Percentiles rank a stretch among this genome's conserved stretches.
Conservation (phyloP, 2,113 vertebrate species). For the Mellivora capensis region DNA sequence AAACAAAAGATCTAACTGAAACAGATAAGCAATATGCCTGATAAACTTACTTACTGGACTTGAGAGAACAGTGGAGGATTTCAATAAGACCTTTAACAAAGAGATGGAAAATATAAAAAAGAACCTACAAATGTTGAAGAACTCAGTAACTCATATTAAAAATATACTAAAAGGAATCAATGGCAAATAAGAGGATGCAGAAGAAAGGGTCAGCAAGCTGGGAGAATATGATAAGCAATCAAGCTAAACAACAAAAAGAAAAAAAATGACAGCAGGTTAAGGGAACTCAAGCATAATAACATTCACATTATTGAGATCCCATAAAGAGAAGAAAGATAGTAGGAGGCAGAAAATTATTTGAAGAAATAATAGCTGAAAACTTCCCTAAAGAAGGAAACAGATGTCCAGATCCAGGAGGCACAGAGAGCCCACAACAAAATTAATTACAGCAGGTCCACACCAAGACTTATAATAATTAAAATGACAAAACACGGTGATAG, state of each 20-base stretch:
- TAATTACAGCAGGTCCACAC: neutral
- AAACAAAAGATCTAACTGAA: neutral
- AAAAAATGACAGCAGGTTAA: neutral
- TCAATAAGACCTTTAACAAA: neutral
- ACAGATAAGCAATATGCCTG: neutral
- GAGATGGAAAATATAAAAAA: neutral
- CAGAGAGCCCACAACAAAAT: neutral
- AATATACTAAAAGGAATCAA: neutral
- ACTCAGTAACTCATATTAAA: neutral
- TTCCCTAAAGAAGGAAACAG: neutral
- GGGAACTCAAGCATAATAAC: neutral
- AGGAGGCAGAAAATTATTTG: neutral
- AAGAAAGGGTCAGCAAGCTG: neutral
- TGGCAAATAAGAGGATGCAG: neutral
- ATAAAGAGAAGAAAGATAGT: neutral
- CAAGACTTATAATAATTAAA: neutral
- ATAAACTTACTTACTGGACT: neutral
- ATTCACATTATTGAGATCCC: neutral
- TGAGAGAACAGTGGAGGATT: neutral
- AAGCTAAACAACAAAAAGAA: neutral
- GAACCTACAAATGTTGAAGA: neutral
- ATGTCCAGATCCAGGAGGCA: neutral
- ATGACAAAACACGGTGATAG: neutral
- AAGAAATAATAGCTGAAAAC: neutral
- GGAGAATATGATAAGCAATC: neutral